These are phyloP conservation scores for Spinus pinus DNA, from an alignment of 2,797 vertebrate species.

Conservation along the genomic window DNA sequence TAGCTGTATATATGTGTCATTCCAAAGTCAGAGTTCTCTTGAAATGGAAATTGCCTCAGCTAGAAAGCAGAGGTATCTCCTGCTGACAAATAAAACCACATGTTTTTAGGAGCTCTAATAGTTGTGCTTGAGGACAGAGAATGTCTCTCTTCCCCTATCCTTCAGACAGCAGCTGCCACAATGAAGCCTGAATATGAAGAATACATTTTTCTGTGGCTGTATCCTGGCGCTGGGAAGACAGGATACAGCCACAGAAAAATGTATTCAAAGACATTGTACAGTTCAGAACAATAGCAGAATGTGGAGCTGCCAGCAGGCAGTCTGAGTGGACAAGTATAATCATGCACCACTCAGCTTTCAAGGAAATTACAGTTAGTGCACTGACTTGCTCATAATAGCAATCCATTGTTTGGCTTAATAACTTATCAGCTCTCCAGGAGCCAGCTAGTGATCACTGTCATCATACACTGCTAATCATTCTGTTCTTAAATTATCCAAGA, in stretches of 20 bases:
- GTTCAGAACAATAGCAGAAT: conserved; percentile 37
- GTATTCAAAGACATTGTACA: too few species aligned
- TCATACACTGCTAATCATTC: conserved; percentile 45
- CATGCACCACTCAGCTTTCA: conserved; percentile 53
- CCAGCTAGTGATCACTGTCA: conserved; percentile 50
- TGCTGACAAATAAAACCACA: background rate
- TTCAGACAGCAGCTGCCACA: conserved; percentile 11
- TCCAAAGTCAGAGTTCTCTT: background rate
- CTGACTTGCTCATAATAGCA: conserved; percentile 52
- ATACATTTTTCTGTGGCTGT: background rate
- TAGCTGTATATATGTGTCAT: background rate
- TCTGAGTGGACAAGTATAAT: conserved; percentile 61
- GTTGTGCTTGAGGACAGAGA: background rate
- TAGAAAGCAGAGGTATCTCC: background rate
- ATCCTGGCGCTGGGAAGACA: background rate
- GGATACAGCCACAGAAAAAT: too few species aligned
- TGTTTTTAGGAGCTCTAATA: background rate
- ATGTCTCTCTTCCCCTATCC: background rate
- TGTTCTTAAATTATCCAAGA: conserved; percentile 17
- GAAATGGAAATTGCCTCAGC: background rate
- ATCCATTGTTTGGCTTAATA: conserved; percentile 64
- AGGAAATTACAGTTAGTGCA: conserved; percentile 55
- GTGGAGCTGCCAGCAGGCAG: conserved; percentile 50
- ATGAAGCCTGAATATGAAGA: background rate
- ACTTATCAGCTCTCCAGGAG: conserved; percentile 57